These are phyloP conservation scores for Trissonchulus latispiculum DNA, from an alignment of 2,888 invertebrate species.

Conservation along the genomic window DNA sequence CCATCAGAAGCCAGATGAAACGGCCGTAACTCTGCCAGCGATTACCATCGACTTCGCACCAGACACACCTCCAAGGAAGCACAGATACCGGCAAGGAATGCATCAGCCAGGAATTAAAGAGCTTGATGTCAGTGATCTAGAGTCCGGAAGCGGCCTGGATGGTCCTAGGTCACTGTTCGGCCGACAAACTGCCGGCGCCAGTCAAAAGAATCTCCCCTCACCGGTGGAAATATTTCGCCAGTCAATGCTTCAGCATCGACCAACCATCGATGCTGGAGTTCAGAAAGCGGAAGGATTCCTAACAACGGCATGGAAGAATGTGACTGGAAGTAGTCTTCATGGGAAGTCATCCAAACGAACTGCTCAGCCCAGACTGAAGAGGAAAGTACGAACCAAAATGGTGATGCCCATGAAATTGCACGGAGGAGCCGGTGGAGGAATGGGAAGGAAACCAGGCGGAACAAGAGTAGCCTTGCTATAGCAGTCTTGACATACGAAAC, in stretches of 20 bases:
- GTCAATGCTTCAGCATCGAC: neutral
- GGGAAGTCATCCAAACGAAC: neutral
- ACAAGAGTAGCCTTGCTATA: neutral
- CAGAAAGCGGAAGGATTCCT: neutral
- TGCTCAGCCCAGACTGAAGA: neutral
- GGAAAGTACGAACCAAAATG: neutral
- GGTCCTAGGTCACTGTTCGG: neutral
- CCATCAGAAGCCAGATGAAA: neutral
- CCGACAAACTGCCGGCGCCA: neutral
- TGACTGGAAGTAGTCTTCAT: neutral
- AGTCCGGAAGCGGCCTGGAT: neutral
- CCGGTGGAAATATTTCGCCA: neutral
- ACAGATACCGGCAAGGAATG: too few relatives aligned
- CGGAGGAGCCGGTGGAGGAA: neutral
- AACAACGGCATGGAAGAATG: neutral
- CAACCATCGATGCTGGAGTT: neutral
- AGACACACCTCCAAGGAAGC: neutral
- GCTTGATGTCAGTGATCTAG: neutral
- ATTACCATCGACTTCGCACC: neutral
- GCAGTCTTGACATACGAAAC: too few relatives aligned
- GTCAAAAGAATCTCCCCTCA: neutral
- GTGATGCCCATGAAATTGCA: neutral
- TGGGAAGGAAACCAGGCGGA: neutral
- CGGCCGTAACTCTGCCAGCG: neutral
- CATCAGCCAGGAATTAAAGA: too few relatives aligned